Base-by-base conservation (phyloP, 53 echinoderm and acorn worm genomes). In the Paracentrotus lividus region DNA sequence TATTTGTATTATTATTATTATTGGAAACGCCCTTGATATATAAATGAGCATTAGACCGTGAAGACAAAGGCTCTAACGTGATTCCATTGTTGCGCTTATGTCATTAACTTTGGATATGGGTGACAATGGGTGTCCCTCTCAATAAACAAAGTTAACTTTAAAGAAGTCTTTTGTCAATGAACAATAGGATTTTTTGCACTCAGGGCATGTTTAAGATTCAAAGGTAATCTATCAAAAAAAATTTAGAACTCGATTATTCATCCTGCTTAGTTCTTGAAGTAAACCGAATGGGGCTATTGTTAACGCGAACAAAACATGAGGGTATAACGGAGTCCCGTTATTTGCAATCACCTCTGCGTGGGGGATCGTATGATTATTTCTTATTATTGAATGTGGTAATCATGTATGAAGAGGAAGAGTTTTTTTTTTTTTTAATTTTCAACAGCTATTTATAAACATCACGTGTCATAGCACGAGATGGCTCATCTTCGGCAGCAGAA, bases 291-390 rank as follows among this genome's bases (percentile, higher is more conserved):
- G 6, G 13, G 44, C 81, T 81, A 81, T 81, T 81, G 81, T 81
- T 45, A 6, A n/a, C 2, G 81, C 81, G 26, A 26, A 81, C 81
- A 81, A 81, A 45, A 12, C 45, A 81, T 2, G 81, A 16, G 49
- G 81, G 47, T 81, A n/a, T n/a, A 81, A 81, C 81, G 81, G 81
- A 8, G 81, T 81, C 45, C 81, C 81, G 81, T 81, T 81, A 81
- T 81, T 49, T 81, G 81, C 81, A 81, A 81, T 81, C 44, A 81
- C 2, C 81, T 81, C 26, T 81, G 49, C 81, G 81, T 81, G 81
- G 81, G 81, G 81, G 49, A 27, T 81, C 47, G 44, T n/a, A 24
- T n/a, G 3, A 81, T 81, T 45, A 47, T 81, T 81, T 45, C 9
- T 81, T 38, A 0, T 81, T n/a, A 27, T 1, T 47, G 42, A 81